These are phyloP conservation scores for Thunnus albacares DNA, from an alignment of 2,797 vertebrate genomes.

Conservation along the genomic window DNA sequence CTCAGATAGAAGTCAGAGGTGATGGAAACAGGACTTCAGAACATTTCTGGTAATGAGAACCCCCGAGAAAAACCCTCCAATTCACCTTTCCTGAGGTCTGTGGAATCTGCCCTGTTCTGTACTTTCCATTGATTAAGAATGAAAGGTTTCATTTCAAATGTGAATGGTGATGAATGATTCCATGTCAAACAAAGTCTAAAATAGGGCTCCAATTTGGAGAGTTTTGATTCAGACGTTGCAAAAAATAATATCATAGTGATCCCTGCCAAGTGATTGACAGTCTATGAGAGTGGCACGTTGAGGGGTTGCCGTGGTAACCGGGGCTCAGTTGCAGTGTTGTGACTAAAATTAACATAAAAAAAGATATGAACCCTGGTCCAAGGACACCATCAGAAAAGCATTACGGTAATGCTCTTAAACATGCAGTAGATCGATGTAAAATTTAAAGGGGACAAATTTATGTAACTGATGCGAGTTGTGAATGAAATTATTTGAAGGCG, in stretches of 20 bases:
- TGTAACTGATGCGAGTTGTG: not conserved
- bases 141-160: constrained; percentile 24
- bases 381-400: constrained; percentile 51
- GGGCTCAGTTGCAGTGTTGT: constrained; percentile 43
- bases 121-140: not conserved
- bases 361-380: constrained; percentile 51
- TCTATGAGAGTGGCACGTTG: constrained; percentile 43
- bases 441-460: not conserved
- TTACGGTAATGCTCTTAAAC: constrained; percentile 29
- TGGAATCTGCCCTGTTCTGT: not conserved
- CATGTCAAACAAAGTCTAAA: constrained; percentile 13
- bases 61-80: constrained; percentile 51
- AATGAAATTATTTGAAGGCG: constrained; percentile 15
- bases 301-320: constrained; percentile 65
- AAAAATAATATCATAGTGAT: constrained; percentile 41
- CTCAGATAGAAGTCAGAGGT: constrained; percentile 29
- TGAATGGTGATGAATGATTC: constrained; percentile 17
- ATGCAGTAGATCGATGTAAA: constrained; percentile 11
- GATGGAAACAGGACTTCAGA: constrained; percentile 51
- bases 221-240: not conserved
- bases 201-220: constrained; percentile 29
- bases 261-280: constrained; percentile 62
- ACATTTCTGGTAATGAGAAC: constrained; percentile 64
- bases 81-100: constrained; percentile 48
- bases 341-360: constrained; percentile 55